phyloP scores from a whole-genome alignment of 2,797 vertebrate species.

The Acipenser transmontanus region DNA sequence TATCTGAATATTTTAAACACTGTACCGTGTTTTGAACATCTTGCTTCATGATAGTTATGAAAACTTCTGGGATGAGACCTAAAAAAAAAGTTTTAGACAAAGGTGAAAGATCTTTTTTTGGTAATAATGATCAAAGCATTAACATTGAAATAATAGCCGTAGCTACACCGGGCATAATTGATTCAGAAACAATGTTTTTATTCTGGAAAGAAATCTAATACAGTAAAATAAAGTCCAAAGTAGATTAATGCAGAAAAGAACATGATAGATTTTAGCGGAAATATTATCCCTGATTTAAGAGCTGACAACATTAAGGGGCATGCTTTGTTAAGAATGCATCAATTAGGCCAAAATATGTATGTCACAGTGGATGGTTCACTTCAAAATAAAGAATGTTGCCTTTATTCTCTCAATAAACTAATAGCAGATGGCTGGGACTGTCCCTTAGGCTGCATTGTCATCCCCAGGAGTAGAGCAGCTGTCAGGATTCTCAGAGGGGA shows the following conservation, averaged over 20 bases:
- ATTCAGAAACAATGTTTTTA: not conserved
- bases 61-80: not conserved
- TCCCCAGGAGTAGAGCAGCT: slow-evolving; percentile 10
- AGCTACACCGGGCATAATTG: slow-evolving; percentile 9
- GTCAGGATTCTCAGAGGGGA: not conserved
- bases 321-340: slow-evolving; percentile 7
- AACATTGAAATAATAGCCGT: not conserved
- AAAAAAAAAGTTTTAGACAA: slow-evolving; percentile 18
- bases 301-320: not conserved
- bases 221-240: not conserved
- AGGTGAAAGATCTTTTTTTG: slow-evolving; percentile 3
- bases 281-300: slow-evolving; percentile 4
- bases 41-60: no score
- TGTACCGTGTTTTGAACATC: no score
- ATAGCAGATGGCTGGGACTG: slow-evolving; percentile 13
- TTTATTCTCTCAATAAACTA: slow-evolving; percentile 2
- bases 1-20: no score
- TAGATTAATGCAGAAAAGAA: slow-evolving; percentile 6
- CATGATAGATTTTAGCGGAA: slow-evolving; percentile 1
- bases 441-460: not conserved
- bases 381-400: not conserved
- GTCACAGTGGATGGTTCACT: not conserved
- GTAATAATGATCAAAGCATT: not conserved
- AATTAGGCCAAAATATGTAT: not conserved
- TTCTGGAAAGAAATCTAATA: slow-evolving; percentile 9